Conservation (phyloP, 2,113 vertebrate species). For the Sinocyclocheilus rhinocerous region DNA sequence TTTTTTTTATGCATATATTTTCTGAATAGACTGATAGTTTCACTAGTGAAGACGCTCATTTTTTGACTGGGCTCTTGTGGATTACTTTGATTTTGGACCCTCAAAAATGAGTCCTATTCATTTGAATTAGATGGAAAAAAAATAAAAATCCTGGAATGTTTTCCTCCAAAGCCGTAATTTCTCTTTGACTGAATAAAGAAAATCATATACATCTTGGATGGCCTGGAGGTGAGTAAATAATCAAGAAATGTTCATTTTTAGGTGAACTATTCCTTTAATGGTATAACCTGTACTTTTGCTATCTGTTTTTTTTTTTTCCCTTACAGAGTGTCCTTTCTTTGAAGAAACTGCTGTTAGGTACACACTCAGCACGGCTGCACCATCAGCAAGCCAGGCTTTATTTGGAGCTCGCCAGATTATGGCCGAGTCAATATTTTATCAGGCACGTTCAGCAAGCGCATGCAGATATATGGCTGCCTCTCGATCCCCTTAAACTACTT, state of each 20-base stretch:
- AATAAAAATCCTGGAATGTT: not conserved
- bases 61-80: not conserved
- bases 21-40: too few relatives aligned
- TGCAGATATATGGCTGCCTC: conserved; percentile 38
- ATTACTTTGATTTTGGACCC: not conserved
- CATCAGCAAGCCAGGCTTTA: conserved; percentile 67
- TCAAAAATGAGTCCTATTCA: not conserved
- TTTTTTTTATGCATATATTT: too few relatives aligned
- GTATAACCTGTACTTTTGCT: not conserved
- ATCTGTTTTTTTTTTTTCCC: not conserved
- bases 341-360: conserved; percentile 41
- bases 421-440: conserved; percentile 76
- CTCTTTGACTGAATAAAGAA: not conserved
- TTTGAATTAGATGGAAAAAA: too few relatives aligned
- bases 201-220: not conserved
- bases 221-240: not conserved
- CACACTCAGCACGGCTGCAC: conserved; percentile 47
- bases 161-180: not conserved
- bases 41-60: not conserved
- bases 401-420: conserved; percentile 73
- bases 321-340: not conserved
- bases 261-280: not conserved
- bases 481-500: conserved; percentile 30
- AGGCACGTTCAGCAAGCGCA: conserved; percentile 66
- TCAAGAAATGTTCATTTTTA: not conserved